Evolutionary conservation across 1,140 invertebrate genomes (phyloP).

Genomic region (Atta texana): DNA sequence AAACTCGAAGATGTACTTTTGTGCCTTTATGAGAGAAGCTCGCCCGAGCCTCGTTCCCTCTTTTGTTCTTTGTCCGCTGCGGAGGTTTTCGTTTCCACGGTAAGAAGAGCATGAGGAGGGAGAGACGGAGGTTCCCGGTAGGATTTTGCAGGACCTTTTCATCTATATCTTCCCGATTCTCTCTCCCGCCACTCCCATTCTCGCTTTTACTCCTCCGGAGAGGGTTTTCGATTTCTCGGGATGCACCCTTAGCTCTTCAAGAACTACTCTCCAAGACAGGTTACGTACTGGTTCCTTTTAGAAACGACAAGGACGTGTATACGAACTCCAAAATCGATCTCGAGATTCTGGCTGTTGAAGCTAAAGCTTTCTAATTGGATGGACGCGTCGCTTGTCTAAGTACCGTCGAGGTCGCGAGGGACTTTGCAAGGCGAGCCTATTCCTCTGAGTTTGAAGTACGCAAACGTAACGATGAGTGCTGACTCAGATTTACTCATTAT

Average conservation of each 20-base stretch:
- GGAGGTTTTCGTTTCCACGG: conserved; percentile 79
- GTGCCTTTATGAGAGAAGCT: conserved; percentile 81
- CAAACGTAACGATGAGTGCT: conserved; percentile 15
- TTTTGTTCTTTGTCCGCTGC: conserved; percentile 82
- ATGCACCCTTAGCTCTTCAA: conserved; percentile 47
- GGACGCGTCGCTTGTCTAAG: conserved; percentile 37
- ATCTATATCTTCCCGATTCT: conserved; percentile 61
- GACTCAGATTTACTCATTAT: neutral
- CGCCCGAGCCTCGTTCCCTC: conserved; percentile 75
- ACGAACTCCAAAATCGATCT: conserved; percentile 47
- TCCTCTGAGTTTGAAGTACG: neutral
- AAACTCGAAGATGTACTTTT: conserved; percentile 81
- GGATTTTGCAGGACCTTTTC: conserved; percentile 71
- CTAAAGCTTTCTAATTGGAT: conserved; percentile 58
- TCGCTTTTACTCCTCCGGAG: neutral
- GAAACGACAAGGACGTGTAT: conserved; percentile 14
- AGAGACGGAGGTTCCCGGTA: conserved; percentile 40
- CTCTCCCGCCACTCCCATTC: conserved; percentile 3
- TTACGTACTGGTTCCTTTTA: conserved; percentile 45
- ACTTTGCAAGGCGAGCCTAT: conserved; percentile 19
- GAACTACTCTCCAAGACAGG: conserved; percentile 61
- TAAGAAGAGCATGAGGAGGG: conserved; percentile 47
- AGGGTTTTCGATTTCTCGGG: conserved; percentile 66
- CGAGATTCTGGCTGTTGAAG: conserved; percentile 29
- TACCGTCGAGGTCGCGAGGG: conserved; percentile 8